phyloP scores from a whole-genome alignment of 2,113 vertebrate species.

The Rhinogobius similis region DNA sequence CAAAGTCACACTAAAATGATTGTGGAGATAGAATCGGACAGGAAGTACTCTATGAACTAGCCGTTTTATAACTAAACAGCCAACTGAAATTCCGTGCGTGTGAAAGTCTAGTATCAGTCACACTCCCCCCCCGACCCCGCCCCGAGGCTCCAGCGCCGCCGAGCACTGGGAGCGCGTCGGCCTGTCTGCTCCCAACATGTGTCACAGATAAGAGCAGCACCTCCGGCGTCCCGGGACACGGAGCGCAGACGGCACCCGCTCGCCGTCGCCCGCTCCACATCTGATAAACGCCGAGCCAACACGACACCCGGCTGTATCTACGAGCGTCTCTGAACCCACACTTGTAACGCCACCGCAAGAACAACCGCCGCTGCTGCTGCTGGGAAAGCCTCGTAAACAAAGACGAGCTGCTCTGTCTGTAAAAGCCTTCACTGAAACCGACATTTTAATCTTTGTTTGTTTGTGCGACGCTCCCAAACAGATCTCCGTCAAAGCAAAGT shows the following conservation, averaged over 20 bases:
- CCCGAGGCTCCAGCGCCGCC: conserved; percentile 30
- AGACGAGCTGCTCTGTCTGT: background rate
- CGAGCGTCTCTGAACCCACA: conserved; percentile 4
- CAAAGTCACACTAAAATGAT: too few relatives aligned
- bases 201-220: conserved; percentile 54
- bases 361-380: background rate
- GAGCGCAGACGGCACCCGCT: background rate
- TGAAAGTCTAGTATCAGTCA: too few relatives aligned
- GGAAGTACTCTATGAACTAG: too few relatives aligned
- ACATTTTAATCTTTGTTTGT: too few relatives aligned
- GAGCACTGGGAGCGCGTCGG: conserved; percentile 63
- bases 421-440: too few relatives aligned
- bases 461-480: too few relatives aligned
- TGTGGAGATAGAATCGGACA: too few relatives aligned
- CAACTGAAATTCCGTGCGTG: too few relatives aligned
- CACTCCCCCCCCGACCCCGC: conserved; percentile 18
- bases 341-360: background rate
- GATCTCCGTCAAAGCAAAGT: too few relatives aligned
- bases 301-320: conserved; percentile 11
- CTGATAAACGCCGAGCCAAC: conserved; percentile 34
- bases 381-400: background rate
- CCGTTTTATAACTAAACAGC: too few relatives aligned
- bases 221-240: conserved; percentile 11
- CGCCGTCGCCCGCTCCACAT: conserved; percentile 8
- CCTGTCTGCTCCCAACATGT: conserved; percentile 65